Base-by-base conservation (phyloP, 2,888 invertebrate species). In the Cephus sareptanus region DNA sequence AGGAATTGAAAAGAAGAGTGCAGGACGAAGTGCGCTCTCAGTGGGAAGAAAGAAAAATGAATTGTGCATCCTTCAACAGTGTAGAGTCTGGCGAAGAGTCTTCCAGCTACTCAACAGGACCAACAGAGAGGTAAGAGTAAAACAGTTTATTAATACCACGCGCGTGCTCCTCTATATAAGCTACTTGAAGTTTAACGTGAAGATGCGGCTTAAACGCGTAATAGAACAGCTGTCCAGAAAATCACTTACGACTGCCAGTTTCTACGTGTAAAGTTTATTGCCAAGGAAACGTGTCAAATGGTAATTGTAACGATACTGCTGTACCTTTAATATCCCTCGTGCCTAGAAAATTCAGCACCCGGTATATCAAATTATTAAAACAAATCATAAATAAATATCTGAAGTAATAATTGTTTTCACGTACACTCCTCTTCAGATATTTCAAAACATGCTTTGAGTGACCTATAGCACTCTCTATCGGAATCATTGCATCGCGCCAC, bases 21-120 rank as follows among this genome's bases (percentile, higher is more conserved):
- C 97, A 98, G 87, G 96, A 97, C 89, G 98, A 98, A 92, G 98
- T 97, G 4, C 95, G 96, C 83, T 96, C 96, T 33, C 95, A 97
- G 84, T 98, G 98, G 97, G 97, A 97, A 81, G 93, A 94, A 79
- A 92, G 94, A 81, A 93, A 94, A 86, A 93, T 94, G 86, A 93
- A 94, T 90, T 94, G 94, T 87, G 93, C 93, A 80, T 95, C 94
- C 79, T 93, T 94, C 82, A 94, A 94, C 87, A 94, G 94, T 74
- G 91, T 94, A 15, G 94, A 94, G 85, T 94, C 94, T 56, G 91
- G 91, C 73, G 94, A 94, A 83, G 94, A 94, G 80, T 94, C 94
- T 11, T 94, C 94, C 82, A 92, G 93, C 78, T 93, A 94, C 76
- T 94, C 94, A 80, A 93, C 93, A 80, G 94, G 94, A 84, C 93